Evolutionary conservation across 2,113 vertebrate species (phyloP).

Genomic region (Emydura subglobosa): DNA sequence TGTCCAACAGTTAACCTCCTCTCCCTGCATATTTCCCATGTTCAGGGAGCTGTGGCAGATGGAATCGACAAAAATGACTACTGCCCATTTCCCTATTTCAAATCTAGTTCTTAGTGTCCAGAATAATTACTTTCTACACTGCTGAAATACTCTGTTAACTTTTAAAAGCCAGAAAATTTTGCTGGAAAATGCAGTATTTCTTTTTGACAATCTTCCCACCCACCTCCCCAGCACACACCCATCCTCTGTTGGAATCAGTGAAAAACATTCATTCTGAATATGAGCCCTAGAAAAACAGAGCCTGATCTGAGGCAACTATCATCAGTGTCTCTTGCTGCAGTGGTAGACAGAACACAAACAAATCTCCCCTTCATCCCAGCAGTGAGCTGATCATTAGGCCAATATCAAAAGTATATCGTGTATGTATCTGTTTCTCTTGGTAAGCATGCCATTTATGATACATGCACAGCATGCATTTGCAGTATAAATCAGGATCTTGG

Average conservation of each 20-base stretch:
- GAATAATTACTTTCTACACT: not conserved
- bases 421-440: not conserved
- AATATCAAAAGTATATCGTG: not conserved
- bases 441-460: not conserved
- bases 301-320: not conserved
- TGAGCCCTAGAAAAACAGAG: not conserved
- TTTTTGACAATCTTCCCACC: not conserved
- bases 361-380: not conserved
- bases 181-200: not conserved
- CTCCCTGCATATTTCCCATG: not conserved
- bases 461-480: not conserved
- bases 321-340: not conserved
- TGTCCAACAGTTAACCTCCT: fast-evolving
- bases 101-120: not conserved
- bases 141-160: fast-evolving
- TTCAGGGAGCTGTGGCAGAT: not conserved
- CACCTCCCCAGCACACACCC: too few relatives aligned
- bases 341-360: not conserved
- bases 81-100: not conserved
- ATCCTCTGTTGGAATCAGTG: not conserved
- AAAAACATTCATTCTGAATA: not conserved
- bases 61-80: not conserved
- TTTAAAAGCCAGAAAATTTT: not conserved
- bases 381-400: not conserved
- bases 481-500: not conserved